These are phyloP conservation scores for Agrypnia vestita DNA, from an alignment of 1,140 invertebrate genomes.

Conservation along the genomic window DNA sequence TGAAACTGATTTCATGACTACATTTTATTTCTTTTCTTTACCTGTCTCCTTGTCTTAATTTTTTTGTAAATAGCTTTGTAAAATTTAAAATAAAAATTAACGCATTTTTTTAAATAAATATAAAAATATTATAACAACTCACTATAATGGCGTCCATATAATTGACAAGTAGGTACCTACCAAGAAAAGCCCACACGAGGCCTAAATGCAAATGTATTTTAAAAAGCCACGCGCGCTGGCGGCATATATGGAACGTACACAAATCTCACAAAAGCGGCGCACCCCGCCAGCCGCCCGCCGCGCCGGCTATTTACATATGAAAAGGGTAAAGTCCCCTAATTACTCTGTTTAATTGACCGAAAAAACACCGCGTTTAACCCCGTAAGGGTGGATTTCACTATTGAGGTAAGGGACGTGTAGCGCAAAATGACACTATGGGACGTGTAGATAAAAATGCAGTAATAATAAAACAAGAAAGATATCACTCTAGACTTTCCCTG, in stretches of 20 bases:
- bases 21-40: not conserved
- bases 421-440: too few relatives aligned
- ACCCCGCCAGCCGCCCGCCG: not conserved
- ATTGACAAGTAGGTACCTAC: too few relatives aligned
- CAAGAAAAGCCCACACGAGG: too few relatives aligned
- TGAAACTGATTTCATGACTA: too few relatives aligned
- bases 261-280: slow-evolving; percentile 4
- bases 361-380: slow-evolving; percentile 23
- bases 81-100: too few relatives aligned
- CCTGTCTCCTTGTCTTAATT: not conserved
- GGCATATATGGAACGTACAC: slow-evolving; percentile 1
- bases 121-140: slow-evolving; percentile 3
- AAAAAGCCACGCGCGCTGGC: not conserved
- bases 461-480: too few relatives aligned
- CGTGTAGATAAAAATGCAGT: too few relatives aligned
- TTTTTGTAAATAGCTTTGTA: not conserved
- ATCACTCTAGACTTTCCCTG: too few relatives aligned
- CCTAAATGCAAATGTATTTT: not conserved
- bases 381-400: slow-evolving; percentile 1
- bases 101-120: not conserved
- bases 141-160: too few relatives aligned
- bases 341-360: slow-evolving; percentile 46
- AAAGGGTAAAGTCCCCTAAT: slow-evolving; percentile 35
- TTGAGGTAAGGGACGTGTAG: not conserved
- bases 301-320: slow-evolving; percentile 22